Percentiles rank a stretch among this genome's conserved stretches.
Evolutionary conservation across 2,797 vertebrate species (phyloP).

Genomic region (Myoxocephalus aenaeus): DNA sequence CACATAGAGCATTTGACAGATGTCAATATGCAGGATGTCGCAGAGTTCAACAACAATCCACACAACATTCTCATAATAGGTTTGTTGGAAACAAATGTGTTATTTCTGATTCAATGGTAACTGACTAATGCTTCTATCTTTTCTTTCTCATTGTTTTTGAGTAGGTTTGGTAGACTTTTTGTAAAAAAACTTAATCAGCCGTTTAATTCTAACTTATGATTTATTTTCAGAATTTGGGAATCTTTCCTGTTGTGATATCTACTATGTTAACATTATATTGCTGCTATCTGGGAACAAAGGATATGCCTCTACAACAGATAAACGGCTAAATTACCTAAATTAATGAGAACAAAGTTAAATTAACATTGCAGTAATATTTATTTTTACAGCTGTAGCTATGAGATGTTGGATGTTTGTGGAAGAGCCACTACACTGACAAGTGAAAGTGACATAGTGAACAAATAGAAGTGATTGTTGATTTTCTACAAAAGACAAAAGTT

Average conservation of each 20-base stretch:
- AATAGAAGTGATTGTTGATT: no score
- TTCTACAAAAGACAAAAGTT: no score
- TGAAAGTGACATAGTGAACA: background rate
- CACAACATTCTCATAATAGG: slow-evolving; percentile 9
- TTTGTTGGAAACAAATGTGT: slow-evolving; percentile 7
- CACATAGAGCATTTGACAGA: slow-evolving; percentile 12
- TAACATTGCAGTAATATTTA: background rate
- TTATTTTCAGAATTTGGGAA: background rate
- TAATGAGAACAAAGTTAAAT: background rate
- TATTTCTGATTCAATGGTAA: background rate
- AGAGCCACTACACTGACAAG: no score
- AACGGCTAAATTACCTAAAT: background rate
- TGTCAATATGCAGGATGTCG: background rate
- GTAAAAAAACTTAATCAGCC: background rate
- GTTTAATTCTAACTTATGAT: background rate
- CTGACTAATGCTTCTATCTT: background rate
- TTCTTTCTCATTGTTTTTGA: background rate
- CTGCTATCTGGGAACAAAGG: background rate
- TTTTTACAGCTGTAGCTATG: background rate
- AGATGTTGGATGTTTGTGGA: background rate
- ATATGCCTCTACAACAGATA: background rate
- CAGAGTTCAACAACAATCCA: slow-evolving; percentile 6
- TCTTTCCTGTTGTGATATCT: background rate
- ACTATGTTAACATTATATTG: background rate
- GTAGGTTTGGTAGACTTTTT: background rate